These are phyloP conservation scores for Tetramorium alpestre DNA, from an alignment of 1,140 invertebrate genomes.

Conservation along the genomic window DNA sequence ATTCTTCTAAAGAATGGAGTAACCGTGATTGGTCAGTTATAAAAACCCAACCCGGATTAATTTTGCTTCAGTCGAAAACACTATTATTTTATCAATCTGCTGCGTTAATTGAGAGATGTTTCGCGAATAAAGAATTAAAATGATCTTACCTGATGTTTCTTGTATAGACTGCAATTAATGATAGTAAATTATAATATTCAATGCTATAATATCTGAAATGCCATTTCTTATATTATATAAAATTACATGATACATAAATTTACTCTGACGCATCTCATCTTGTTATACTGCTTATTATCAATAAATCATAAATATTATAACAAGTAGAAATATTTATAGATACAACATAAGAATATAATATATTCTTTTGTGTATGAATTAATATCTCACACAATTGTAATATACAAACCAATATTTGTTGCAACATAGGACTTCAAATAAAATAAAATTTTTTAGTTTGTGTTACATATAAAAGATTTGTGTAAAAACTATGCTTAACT, in stretches of 20 bases:
- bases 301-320: conserved; percentile 31
- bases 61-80: no score
- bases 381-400: conserved; percentile 4
- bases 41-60: no score
- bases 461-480: neutral
- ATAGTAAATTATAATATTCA: conserved; percentile 33
- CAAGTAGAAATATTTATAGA: conserved; percentile 22
- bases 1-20: no score
- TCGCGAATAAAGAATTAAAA: neutral
- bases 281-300: neutral
- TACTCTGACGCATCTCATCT: neutral
- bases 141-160: conserved; percentile 16
- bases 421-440: neutral
- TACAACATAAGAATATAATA: neutral
- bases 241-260: neutral
- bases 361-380: neutral
- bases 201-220: conserved; percentile 15
- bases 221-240: neutral
- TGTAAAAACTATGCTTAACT: neutral
- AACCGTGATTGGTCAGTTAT: no score
- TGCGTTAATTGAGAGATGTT: neutral
- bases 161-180: neutral
- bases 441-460: conserved; percentile 23
- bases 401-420: conserved; percentile 24
- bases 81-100: neutral